A percentile compares a stretch with the other conserved stretches of the same genome.
These are phyloP conservation scores for Salpingus planirostris DNA, from an alignment of 2,888 invertebrate genomes.

Conservation along the genomic window DNA sequence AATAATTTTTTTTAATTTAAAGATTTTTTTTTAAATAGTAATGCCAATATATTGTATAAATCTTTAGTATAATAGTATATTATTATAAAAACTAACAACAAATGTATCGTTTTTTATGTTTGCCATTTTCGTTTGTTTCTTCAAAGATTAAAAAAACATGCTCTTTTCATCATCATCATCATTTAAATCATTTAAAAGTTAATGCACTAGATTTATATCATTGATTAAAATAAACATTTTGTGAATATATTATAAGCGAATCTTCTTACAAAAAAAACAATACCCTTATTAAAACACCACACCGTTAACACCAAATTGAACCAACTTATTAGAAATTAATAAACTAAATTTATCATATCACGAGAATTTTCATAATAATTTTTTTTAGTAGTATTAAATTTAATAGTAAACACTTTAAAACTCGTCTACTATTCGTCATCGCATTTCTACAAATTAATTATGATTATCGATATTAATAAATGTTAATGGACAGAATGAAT, in stretches of 20 bases:
- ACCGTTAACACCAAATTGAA: slow-evolving; percentile 35
- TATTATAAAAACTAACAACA: slow-evolving; percentile 37
- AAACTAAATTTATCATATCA: slow-evolving; percentile 33
- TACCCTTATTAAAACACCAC: slow-evolving; percentile 31
- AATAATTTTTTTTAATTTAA: slow-evolving; percentile 2
- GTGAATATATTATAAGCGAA: slow-evolving; percentile 24
- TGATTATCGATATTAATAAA: no score
- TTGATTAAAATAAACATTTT: slow-evolving; percentile 20
- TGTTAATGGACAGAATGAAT: no score
- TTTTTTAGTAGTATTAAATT: no score
- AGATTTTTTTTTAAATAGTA: slow-evolving; percentile 16
- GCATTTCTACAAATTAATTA: no score
- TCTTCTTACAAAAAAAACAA: slow-evolving; percentile 23
- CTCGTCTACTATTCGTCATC: no score
- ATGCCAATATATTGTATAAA: slow-evolving; percentile 32
- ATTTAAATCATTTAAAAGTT: no score
- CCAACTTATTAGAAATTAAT: slow-evolving; percentile 30
- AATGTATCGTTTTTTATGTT: slow-evolving; percentile 20
- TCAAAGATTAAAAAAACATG: slow-evolving; percentile 17
- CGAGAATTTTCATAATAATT: no score
- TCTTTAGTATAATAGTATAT: slow-evolving; percentile 33
- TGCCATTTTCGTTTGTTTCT: no score
- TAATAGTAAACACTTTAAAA: no score
- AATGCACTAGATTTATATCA: slow-evolving; percentile 21
- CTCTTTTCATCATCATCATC: no score